phyloP scores from a whole-genome alignment of 2,113 vertebrate species.

The Thalassarche chlororhynchos region DNA sequence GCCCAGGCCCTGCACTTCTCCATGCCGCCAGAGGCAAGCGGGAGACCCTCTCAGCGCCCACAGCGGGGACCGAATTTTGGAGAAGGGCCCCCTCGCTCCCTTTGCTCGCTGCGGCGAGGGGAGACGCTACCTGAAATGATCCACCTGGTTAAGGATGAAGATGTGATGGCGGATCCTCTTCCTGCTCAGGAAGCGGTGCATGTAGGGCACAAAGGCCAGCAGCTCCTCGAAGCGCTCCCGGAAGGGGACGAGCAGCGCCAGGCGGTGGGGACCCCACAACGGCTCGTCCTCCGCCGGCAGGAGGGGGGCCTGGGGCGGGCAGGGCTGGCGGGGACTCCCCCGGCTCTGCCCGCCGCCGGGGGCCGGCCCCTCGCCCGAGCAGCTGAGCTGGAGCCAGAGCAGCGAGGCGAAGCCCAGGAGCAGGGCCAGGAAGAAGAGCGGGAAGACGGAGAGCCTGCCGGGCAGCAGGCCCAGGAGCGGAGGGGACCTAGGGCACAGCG shows the following conservation, averaged over 20 bases:
- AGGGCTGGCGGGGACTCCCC: conserved; percentile 68
- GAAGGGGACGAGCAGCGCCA: conserved; percentile 92
- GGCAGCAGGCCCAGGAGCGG: conserved; percentile 61
- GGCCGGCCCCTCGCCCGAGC: conserved; percentile 79
- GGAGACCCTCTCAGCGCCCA: neutral
- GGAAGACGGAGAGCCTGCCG: conserved; percentile 73
- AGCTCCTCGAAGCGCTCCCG: conserved; percentile 97
- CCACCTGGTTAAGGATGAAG: conserved; percentile 93
- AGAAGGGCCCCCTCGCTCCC: neutral
- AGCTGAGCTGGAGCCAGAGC: conserved; percentile 94
- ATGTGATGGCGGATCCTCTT: conserved; percentile 93
- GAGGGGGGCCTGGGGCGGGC: conserved; percentile 61
- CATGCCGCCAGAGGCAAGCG: accelerated
- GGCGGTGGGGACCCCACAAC: conserved; percentile 90
- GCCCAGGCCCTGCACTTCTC: neutral
- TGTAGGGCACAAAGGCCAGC: conserved; percentile 91
- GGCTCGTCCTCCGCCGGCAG: conserved; percentile 77
- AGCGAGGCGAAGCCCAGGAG: conserved; percentile 86
- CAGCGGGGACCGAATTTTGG: neutral
- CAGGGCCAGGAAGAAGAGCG: conserved; percentile 79
- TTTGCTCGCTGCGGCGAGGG: accelerated
- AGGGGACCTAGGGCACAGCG: conserved; percentile 50
- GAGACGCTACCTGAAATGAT: conserved; percentile 86
- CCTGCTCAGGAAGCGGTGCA: conserved; percentile 89
- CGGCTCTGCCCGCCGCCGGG: neutral